Base-by-base conservation (phyloP, 1,140 invertebrate genomes). In the Zaprionus tsacasi region DNA sequence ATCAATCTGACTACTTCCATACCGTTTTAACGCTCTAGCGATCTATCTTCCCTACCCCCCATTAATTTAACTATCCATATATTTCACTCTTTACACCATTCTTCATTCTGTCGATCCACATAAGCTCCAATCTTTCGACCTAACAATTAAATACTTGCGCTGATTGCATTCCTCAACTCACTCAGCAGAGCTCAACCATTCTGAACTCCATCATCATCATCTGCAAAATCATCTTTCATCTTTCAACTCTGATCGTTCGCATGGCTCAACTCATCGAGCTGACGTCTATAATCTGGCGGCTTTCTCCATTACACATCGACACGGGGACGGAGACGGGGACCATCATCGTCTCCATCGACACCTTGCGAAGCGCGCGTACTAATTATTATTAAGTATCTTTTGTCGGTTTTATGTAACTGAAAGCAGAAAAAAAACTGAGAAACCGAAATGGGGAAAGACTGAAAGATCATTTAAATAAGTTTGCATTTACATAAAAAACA, bases 311-410 rank as follows among this genome's bases (percentile, higher is more conserved):
- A 30, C 63, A 86, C 61, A 63, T 48, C 15, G 52, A 73, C 69
- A 67, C 25, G 36, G 43, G 15, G 11, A 35, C 27, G n/a, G 52
- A 73, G 66, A 67, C 25, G 36, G 43, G 15, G 11, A 35, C 27
- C 54, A 70, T 64, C 72, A 64, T 75, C 72, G 58, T 71, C 60
- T 65, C 56, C 52, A 70, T 87, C 83, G 71, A 80, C 83, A 87
- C 82, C 82, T 82, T 67, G 77, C 63, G 77, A 43, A 56, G 77
- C 81, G 72, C 70, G 79, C 69, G 82, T 79, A 86, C 83, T 86
- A 88, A 88, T 86, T 87, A 87, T 78, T 87, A 88, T 87, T 78
- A 78, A 83, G 83, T 83, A 82, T 82, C 79, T 79, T 74, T 82
- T 87, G 40, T 65, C 65, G 66, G 56, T 64, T 89, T 89, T 89